Evolutionary conservation across 1,140 invertebrate species (phyloP).

Genomic region (Eriosoma lanigerum): DNA sequence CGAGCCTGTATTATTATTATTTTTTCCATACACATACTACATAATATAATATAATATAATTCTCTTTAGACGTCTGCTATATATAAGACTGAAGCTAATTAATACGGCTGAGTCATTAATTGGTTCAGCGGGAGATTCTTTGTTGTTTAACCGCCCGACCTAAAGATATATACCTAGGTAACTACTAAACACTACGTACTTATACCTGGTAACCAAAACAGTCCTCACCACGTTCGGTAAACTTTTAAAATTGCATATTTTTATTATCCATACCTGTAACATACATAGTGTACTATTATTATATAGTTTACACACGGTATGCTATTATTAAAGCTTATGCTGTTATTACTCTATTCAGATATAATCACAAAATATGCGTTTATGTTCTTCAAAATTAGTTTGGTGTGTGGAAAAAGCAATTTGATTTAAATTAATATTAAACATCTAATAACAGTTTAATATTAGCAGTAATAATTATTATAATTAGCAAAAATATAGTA

Average conservation of each 20-base stretch:
- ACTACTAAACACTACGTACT: neutral
- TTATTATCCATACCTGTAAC: too few relatives aligned
- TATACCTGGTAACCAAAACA: neutral
- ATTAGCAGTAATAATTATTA: too few relatives aligned
- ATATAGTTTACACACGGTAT: too few relatives aligned
- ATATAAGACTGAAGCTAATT: slow-evolving; percentile 48
- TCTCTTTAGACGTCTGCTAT: slow-evolving; percentile 19
- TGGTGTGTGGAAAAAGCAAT: too few relatives aligned
- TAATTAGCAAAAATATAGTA: too few relatives aligned
- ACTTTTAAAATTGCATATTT: neutral
- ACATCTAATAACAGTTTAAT: too few relatives aligned
- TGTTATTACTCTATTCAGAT: too few relatives aligned
- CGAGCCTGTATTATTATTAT: slow-evolving; percentile 7
- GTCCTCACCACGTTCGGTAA: neutral
- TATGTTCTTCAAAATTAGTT: too few relatives aligned
- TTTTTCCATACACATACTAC: slow-evolving; percentile 15
- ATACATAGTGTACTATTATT: too few relatives aligned
- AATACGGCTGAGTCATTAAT: slow-evolving; percentile 52
- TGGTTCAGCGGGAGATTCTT: slow-evolving; percentile 49
- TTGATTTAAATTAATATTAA: too few relatives aligned
- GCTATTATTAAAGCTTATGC: too few relatives aligned
- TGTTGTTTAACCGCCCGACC: slow-evolving; percentile 36
- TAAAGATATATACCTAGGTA: neutral
- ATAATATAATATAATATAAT: slow-evolving; percentile 8
- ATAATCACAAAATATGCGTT: too few relatives aligned